Evolutionary conservation across 2,797 vertebrate species (phyloP).

Genomic region (Phalloptychus januarius): DNA sequence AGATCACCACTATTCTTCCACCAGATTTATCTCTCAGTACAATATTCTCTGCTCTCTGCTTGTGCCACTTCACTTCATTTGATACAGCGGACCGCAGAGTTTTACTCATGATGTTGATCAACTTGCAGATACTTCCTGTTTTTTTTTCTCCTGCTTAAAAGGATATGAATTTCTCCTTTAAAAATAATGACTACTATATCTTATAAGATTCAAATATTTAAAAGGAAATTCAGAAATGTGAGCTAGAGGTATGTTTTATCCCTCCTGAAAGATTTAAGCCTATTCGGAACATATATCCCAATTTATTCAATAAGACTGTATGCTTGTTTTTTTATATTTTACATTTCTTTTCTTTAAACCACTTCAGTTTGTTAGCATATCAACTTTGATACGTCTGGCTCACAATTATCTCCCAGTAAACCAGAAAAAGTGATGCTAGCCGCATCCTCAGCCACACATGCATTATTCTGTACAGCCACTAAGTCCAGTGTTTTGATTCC

Average conservation of each 20-base stretch:
- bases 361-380: background rate
- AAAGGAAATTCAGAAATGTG: too few relatives aligned
- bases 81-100: background rate
- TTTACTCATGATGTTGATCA: too few relatives aligned
- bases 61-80: background rate
- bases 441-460: background rate
- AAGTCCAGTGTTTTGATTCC: background rate
- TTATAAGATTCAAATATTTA: too few relatives aligned
- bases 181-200: too few relatives aligned
- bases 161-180: too few relatives aligned
- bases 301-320: too few relatives aligned
- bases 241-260: too few relatives aligned
- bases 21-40: background rate
- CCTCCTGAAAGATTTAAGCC: too few relatives aligned
- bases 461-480: background rate
- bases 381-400: background rate
- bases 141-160: too few relatives aligned
- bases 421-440: background rate
- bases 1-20: background rate
- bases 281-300: too few relatives aligned
- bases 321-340: background rate
- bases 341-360: background rate
- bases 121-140: too few relatives aligned
- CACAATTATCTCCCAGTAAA: background rate
- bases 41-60: background rate